phyloP scores from a whole-genome alignment of 2,888 invertebrate genomes.

The Clunio marinus region DNA sequence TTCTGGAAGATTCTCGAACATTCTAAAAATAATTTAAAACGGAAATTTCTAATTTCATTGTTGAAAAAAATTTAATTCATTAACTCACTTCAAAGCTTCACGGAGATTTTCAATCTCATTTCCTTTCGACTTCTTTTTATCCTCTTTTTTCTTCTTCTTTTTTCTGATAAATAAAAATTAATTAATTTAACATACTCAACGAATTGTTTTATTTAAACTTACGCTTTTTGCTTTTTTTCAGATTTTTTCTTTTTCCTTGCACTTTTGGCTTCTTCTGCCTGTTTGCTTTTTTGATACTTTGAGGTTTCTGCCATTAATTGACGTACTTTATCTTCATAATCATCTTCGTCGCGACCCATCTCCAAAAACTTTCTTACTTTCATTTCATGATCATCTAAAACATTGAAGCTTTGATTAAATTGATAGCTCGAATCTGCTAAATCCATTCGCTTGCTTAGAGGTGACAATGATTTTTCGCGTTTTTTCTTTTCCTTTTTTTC shows the following conservation, averaged over 20 bases:
- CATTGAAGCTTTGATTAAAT: conserved; percentile 64
- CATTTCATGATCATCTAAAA: conserved; percentile 61
- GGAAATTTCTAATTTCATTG: neutral
- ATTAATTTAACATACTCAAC: conserved; percentile 48
- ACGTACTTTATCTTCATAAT: conserved; percentile 82
- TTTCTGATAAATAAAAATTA: conserved; percentile 52
- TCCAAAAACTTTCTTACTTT: conserved; percentile 71
- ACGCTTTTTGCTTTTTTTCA: conserved; percentile 52
- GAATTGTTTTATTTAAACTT: conserved; percentile 42
- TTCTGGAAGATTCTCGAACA: conserved; percentile 66
- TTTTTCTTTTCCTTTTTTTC: conserved; percentile 57
- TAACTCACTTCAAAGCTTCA: conserved; percentile 61
- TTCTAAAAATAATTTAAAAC: conserved; percentile 49
- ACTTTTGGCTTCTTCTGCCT: conserved; percentile 58
- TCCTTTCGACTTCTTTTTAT: conserved; percentile 57
- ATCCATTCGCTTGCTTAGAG: conserved; percentile 78
- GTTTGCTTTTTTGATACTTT: conserved; percentile 61
- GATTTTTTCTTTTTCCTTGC: conserved; percentile 58
- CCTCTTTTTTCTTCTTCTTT: conserved; percentile 66
- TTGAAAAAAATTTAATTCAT: conserved; percentile 42
- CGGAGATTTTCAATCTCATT: conserved; percentile 61
- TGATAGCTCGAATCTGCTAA: conserved; percentile 64
- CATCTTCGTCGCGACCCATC: conserved; percentile 76
- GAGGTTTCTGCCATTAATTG: conserved; percentile 79
- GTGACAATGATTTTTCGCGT: conserved; percentile 70